Evolutionary conservation across 1,140 invertebrate genomes (phyloP), one percentile per base, ranked within the genome.

Genomic region (Drosophila rufa): DNA sequence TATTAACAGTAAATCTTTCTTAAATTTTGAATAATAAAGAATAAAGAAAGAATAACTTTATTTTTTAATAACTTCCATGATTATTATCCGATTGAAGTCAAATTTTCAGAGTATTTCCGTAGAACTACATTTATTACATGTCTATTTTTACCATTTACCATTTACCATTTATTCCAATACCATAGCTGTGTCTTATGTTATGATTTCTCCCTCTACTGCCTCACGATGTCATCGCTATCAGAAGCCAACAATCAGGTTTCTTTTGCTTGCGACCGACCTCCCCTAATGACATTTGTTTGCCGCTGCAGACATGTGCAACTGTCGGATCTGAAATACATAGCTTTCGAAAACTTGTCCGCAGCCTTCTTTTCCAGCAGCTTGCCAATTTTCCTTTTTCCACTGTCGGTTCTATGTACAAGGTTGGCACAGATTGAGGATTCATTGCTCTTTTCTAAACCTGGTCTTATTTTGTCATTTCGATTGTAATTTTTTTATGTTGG

Each of bases 241-340:
- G 4, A 22, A 19, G 33, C 11, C 75, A 70, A 68, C 61, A 58
- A 38, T 46, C 71, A 73, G 61, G 57, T 73, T 65, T 62, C 65
- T 46, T 47, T 64, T 62, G 57, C 82, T 78, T 73, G 50, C 27
- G 62, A 27, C 62, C 62, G 66, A 27, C 62, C 62, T 57, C 40
- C 59, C 84, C 67, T 87, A 89, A 87, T 89, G 84, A 87, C 84
- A 87, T 80, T 87, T 84, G 69, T 80, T 56, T 68, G 77, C 73
- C 73, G 59, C 27, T 79, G 77, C 61, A 70, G 57, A 59, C 65
- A 84, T 74, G 68, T 87, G 73, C 77, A 83, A 65, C 66, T 70
- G 76, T 46, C 55, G 42, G 45, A 75, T 48, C 61, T 42, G 25
- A 90, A 79, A 79, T 17, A 69, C 59, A 70, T 22, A 46, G 33